Conservation (phyloP, 2,888 invertebrate species). For the Acleris literana region DNA sequence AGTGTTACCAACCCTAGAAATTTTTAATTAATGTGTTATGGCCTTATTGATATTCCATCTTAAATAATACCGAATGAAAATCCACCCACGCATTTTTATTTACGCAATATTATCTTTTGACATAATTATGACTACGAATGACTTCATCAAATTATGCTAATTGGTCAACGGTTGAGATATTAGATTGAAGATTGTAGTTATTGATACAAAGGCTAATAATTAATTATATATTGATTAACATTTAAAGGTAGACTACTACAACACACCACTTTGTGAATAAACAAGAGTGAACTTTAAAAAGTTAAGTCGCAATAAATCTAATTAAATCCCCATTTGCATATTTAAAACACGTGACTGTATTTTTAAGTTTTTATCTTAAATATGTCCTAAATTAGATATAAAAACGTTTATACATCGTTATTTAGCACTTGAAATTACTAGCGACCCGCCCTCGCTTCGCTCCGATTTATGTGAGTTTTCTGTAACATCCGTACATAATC, state of each 20-base stretch:
- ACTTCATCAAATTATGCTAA: constrained; percentile 24
- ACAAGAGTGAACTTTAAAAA: too few species aligned
- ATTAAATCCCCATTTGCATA: too few species aligned
- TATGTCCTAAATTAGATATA: too few species aligned
- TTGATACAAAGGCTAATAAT: constrained; percentile 1
- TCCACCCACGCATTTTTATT: constrained; percentile 16
- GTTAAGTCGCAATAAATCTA: too few species aligned
- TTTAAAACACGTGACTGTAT: too few species aligned
- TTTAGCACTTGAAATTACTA: too few species aligned
- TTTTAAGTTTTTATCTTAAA: too few species aligned
- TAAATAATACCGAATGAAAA: constrained; percentile 8
- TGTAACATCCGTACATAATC: too few species aligned
- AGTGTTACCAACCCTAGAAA: not conserved
- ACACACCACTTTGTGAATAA: not conserved
- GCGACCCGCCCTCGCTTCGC: too few species aligned
- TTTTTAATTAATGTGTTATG: not conserved
- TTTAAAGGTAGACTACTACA: constrained; percentile 15
- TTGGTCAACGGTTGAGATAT: constrained; percentile 4
- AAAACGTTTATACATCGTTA: too few species aligned
- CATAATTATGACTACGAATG: constrained; percentile 7
- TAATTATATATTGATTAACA: constrained; percentile 4
- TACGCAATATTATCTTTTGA: constrained; percentile 25
- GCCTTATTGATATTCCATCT: not conserved
- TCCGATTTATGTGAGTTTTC: too few species aligned
- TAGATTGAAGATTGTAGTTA: not conserved